Base-by-base conservation (phyloP, 2,113 vertebrate species). In the Verasper variegatus region DNA sequence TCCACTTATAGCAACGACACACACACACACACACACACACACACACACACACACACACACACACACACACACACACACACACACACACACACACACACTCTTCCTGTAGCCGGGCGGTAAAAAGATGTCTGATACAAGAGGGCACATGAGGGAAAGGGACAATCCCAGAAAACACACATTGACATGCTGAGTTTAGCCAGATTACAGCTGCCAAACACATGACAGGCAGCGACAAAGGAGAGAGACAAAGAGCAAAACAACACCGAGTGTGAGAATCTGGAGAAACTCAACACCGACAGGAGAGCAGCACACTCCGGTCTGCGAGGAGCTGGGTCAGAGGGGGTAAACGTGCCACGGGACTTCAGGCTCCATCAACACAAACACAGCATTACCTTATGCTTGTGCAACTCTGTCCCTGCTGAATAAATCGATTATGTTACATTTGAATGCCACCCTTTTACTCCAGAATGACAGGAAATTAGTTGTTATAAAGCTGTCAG, bases 131-230 rank as follows among this genome's bases (percentile, higher is more conserved):
- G 27, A 35, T 62, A 31, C 31, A 17, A 10, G 20, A 27, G 24
- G 54, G 31, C 75, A 74, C 71, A 40, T 70, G 71, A 66, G 40
- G 17, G 40, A 42, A 42, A 45, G 35, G 57, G 15, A 55, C 5
- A 56, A 27, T 51, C 51, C 21, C 45, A 40, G 35, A 57, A 61
- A 55, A 57, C 58, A 68, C 17, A 62, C 18, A 56, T 47, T 4
- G 37, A 0, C 14, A 21, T 26, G 23, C 58, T 70, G 79, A 80
- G 68, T 26, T 60, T 6, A 42, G 31, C 49, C 68, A 74, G 74
- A 74, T 74, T 35, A 37, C 5, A 27, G 52, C n/a, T 77, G 71
- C 56, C 78, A 55, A 82, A 82, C 67, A 67, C 69, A 77, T 27
- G 78, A 65, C 69, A 58, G 69, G 51, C 69, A 49, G 45, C 60